Base-by-base conservation (phyloP, 1,140 invertebrate species). In the Mesaphorura yosii region DNA sequence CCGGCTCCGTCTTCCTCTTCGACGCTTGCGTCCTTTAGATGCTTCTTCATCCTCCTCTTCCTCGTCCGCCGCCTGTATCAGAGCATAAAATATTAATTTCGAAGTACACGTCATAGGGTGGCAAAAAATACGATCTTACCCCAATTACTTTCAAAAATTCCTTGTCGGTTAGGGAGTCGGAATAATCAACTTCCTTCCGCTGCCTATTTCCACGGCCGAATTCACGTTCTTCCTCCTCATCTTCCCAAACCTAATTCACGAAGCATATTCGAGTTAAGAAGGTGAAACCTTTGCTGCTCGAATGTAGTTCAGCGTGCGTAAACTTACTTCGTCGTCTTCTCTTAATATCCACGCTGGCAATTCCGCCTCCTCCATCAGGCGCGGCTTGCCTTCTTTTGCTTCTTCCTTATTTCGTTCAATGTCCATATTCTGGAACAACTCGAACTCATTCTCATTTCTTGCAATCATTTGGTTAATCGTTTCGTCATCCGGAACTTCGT, bases 401-500 rank as follows among this genome's bases (percentile, higher is more conserved):
- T 81, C 78, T 46, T 73, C 67, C 26, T 72, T 64, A 17, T 75
- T 64, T 22, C 81, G 66, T 34, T 81, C 79, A n/a, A 76, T 65
- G 64, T 83, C 80, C 76, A 83, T 79, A 62, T 70, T 68, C 68
- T 81, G 77, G 59, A 79, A 83, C 1, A 75, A 39, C 52, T 82
- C 78, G 70, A 80, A 81, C 63, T 83, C 81, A 23, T 79, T 75
- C 61, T 81, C 78, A 19, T 51, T 59, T 12, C 81, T 66, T n/a
- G 81, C 80, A 57, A 84, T 71, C 80, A 84, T 83, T 64, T 82
- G 79, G 66, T 83, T 84, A 37, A 83, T 76, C 3, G 78, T 79
- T 64, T 83, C 81, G 70, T 83, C 82, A 71, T 84, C 81, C 12
- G 81, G 81, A 6, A 80, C 77, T 66, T 82, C 81, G 70, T 81